Conservation (phyloP, 2,113 vertebrate species). For the Silurus meridionalis region DNA sequence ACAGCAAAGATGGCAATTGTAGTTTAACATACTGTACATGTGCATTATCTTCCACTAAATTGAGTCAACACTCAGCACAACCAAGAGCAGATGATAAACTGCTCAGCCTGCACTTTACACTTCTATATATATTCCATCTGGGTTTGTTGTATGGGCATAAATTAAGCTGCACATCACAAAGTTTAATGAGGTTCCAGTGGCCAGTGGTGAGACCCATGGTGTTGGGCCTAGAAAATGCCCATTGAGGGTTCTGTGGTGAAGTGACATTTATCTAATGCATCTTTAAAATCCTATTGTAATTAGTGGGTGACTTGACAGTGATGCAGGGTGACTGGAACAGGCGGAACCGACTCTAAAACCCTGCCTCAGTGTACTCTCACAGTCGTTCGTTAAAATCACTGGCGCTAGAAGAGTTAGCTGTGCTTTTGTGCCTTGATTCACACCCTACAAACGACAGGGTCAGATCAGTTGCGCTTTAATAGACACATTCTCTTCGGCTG, state of each 20-base stretch:
- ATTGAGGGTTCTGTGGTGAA: conserved; percentile 80
- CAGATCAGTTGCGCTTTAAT: conserved; percentile 47
- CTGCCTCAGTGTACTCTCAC: conserved; percentile 66
- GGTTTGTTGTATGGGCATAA: neutral
- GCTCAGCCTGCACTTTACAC: neutral
- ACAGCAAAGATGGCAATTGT: neutral
- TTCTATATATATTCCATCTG: neutral
- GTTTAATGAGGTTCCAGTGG: conserved; percentile 46
- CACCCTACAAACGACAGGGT: conserved; percentile 48
- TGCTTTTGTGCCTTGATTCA: conserved; percentile 48
- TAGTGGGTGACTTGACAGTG: conserved; percentile 83
- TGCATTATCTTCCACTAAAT: neutral
- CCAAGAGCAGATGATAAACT: neutral
- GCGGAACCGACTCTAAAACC: conserved; percentile 74
- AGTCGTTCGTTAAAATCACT: conserved; percentile 19
- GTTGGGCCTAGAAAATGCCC: conserved; percentile 68
- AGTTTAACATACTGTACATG: neutral
- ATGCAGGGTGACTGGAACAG: conserved; percentile 82
- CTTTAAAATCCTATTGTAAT: conserved; percentile 86
- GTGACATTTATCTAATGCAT: conserved; percentile 93
- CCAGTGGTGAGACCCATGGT: conserved; percentile 65
- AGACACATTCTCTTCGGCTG: conserved; percentile 47
- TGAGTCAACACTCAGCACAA: neutral
- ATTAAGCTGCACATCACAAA: conserved; percentile 16
- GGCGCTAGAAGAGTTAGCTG: conserved; percentile 44